These are phyloP conservation scores for Ambastaia sidthimunki DNA, from an alignment of 2,797 vertebrate species.

Conservation along the genomic window DNA sequence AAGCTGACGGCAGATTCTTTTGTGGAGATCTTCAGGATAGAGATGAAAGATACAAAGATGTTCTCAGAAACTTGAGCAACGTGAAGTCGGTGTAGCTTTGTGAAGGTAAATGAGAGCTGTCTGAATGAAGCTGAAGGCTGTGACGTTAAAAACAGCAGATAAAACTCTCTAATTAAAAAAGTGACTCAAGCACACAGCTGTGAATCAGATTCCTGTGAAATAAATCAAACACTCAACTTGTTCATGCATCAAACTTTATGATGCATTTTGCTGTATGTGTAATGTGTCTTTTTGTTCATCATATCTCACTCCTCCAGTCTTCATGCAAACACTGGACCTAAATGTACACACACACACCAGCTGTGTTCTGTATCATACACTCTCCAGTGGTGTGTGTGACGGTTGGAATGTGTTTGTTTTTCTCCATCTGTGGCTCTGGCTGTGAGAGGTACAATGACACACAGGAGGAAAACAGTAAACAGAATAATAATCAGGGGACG, in stretches of 20 bases:
- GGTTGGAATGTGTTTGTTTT: constrained; percentile 29
- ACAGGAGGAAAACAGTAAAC: constrained; percentile 9
- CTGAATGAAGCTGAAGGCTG: neutral
- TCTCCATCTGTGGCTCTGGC: constrained; percentile 7
- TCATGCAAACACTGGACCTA: neutral
- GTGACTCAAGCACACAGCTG: constrained; percentile 24
- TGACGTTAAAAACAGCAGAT: neutral
- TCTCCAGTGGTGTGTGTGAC: neutral
- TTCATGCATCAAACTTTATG: neutral
- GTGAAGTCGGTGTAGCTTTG: neutral
- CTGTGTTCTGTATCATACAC: neutral
- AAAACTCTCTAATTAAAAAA: constrained; percentile 13
- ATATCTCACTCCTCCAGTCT: neutral
- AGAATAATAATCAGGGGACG: constrained; percentile 9
- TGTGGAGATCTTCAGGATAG: constrained; percentile 24
- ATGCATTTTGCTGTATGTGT: too few relatives aligned
- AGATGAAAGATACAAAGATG: neutral
- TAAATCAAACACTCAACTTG: too few relatives aligned
- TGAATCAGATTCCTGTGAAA: neutral
- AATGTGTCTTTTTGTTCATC: neutral
- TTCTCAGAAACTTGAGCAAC: constrained; percentile 11
- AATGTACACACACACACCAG: neutral
- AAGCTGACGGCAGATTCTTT: constrained; percentile 37
- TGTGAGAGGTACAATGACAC: constrained; percentile 21
- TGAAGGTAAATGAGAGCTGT: neutral